Evolutionary conservation across 2,113 vertebrate genomes (phyloP), one percentile per base, ranked within the genome.

Genomic region (Ochotona curzoniae): DNA sequence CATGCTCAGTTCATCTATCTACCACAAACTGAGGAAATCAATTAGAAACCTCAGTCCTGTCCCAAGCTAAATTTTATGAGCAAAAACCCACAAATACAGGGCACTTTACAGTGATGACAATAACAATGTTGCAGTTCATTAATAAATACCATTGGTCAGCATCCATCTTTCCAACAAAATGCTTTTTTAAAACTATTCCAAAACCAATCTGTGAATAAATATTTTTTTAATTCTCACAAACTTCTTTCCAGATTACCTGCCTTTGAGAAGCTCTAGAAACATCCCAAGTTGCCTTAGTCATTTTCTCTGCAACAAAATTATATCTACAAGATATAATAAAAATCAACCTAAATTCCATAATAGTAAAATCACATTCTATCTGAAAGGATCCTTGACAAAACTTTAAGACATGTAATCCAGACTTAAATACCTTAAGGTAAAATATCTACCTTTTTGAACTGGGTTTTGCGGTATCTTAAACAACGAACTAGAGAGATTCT

Each of bases 1-100:
- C 60, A 28, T 92, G 87, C 78, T 57, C 44, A 25, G 73, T 81
- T 71, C 49, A 94, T 7, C 32, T 4, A 81, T 51, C 10, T 30
- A 82, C 32, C 66, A 51, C 63, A 82, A 64, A 91, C 44, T 67
- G 17, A 87, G 67, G 75, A 47, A 5, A 6, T 90, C 91, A 94
- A 87, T 75, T 85, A 69, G 86, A 94, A 85, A 95, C 94, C 90
- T 82, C 2, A 7, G 64, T 87, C 30, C 32, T 93, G 92, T 94
- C 38, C 87, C 44, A 84, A 66, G 90, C 26, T 85, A 84, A 51
- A 35, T 90, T 93, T 67, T 66, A 89, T 57, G 44, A 83, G 67
- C 89, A 90, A 90, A 70, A 81, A 26, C 18, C 82, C 30, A 78
- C n/a, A 92, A 70, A 85, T 47, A 12, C 23, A 94, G 51, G 75